Percentiles rank a stretch among this genome's conserved stretches.
These are phyloP conservation scores for Tor tambroides DNA, from an alignment of 2,113 vertebrate species.

Conservation along the genomic window DNA sequence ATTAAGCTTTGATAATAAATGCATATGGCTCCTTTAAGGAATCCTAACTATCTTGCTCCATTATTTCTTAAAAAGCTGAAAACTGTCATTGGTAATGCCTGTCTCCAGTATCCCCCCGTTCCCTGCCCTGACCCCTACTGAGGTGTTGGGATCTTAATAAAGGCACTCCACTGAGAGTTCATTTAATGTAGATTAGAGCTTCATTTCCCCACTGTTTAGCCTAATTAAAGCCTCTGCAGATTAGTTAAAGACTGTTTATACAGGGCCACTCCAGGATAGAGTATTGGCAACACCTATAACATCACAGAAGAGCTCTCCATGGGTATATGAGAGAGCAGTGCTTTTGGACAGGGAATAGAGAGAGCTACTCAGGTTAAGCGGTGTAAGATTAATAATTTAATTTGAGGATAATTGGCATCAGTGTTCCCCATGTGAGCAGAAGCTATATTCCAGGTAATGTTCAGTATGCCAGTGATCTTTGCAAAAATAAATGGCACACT, in stretches of 20 bases:
- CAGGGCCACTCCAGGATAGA: not conserved
- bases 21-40: not conserved
- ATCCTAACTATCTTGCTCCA: not conserved
- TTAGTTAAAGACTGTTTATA: constrained; percentile 55
- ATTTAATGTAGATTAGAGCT: constrained; percentile 56
- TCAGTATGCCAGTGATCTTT: constrained; percentile 9
- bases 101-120: not conserved
- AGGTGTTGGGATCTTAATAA: constrained; percentile 22
- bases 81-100: constrained; percentile 4
- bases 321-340: not conserved
- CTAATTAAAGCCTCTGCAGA: constrained; percentile 59
- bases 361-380: not conserved
- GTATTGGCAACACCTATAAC: not conserved
- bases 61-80: constrained; percentile 19
- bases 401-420: constrained; percentile 5
- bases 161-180: constrained; percentile 49
- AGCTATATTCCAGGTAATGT: not conserved
- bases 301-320: not conserved
- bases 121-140: not conserved
- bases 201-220: constrained; percentile 27
- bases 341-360: not conserved
- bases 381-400: constrained; percentile 15
- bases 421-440: not conserved
- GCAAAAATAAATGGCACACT: not conserved
- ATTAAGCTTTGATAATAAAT: not conserved